Evolutionary conservation across 2,113 vertebrate species (phyloP).

Genomic region (Dicrurus megarhynchus): DNA sequence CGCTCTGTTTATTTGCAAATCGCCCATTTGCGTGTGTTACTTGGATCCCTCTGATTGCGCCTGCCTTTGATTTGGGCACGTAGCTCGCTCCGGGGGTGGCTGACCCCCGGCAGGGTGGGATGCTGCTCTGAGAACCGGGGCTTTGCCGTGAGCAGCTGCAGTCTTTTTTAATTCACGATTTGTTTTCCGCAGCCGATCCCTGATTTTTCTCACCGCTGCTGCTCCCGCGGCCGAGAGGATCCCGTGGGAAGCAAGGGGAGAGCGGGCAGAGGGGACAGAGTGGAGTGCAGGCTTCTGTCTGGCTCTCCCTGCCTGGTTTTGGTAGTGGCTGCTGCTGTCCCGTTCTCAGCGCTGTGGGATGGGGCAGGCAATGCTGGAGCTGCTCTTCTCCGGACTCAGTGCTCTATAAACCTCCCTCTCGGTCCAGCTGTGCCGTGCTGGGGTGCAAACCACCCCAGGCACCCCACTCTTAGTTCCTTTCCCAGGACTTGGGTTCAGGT

Average conservation of each 20-base stretch:
- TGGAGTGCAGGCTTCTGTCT: not conserved
- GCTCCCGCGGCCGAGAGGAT: not conserved
- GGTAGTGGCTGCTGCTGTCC: not conserved
- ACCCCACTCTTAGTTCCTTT: not conserved
- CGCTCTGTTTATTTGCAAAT: constrained; percentile 53
- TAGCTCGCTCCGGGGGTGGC: not conserved
- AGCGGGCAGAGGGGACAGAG: not conserved
- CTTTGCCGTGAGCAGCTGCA: constrained; percentile 3
- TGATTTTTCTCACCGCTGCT: not conserved
- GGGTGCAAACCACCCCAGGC: not conserved
- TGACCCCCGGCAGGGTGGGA: not conserved
- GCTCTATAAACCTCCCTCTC: not conserved
- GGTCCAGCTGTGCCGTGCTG: accelerated
- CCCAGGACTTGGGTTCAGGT: not conserved
- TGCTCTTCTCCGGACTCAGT: accelerated
- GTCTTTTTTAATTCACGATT: not conserved
- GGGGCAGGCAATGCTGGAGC: not conserved
- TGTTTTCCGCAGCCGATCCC: not conserved
- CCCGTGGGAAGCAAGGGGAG: not conserved
- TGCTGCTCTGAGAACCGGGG: not conserved
- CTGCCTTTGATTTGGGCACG: constrained; percentile 20
- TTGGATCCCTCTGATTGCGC: not conserved
- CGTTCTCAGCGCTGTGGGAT: accelerated
- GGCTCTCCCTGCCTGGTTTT: not conserved
- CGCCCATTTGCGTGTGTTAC: not conserved